Evolutionary conservation across 2,113 vertebrate species (phyloP).

Genomic region (Indicator maculatus): DNA sequence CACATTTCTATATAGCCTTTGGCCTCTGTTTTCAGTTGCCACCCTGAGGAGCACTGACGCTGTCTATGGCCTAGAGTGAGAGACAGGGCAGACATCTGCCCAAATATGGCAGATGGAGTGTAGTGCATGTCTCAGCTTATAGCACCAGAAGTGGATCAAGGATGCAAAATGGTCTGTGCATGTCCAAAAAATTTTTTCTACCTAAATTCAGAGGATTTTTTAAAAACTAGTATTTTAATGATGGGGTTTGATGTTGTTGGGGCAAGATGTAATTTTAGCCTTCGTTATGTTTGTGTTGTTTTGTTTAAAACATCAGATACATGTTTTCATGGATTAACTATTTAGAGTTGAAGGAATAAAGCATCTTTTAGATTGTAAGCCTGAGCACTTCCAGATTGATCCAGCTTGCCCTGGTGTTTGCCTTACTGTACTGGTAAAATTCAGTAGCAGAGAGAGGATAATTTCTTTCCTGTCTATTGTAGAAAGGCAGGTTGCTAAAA

Average conservation of each 20-base stretch:
- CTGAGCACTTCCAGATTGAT: background rate
- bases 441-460: background rate
- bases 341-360: background rate
- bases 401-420: background rate
- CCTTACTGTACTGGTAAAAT: background rate
- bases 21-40: background rate
- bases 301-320: background rate
- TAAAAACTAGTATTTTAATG: background rate
- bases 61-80: background rate
- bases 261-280: background rate
- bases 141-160: background rate
- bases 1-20: background rate
- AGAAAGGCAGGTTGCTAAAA: background rate
- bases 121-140: background rate
- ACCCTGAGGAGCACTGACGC: accelerated
- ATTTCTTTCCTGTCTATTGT: background rate
- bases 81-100: background rate
- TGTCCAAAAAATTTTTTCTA: background rate
- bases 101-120: accelerated
- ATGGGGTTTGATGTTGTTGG: background rate
- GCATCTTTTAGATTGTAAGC: background rate
- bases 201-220: background rate
- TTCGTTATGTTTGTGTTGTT: background rate
- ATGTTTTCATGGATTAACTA: background rate
- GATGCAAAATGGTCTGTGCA: background rate